Base-by-base conservation (phyloP, 2,888 invertebrate species). In the Scaptomyza polygonia region DNA sequence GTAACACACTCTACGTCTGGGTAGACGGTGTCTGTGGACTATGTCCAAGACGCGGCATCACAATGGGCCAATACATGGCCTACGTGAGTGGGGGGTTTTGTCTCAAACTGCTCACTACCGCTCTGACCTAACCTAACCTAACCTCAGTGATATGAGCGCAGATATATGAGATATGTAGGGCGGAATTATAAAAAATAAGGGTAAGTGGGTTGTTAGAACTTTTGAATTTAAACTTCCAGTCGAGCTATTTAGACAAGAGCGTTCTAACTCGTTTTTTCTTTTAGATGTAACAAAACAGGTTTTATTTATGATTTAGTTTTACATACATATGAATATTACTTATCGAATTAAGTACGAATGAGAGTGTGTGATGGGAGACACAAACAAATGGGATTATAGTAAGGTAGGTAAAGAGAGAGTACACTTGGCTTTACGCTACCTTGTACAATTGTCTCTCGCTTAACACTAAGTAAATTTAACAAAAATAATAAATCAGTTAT, bases 281-380 rank as follows among this genome's bases (percentile, higher is more conserved):
- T 55, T 47, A 34, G 16, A 62, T 21, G 64, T 86, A 84, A 81
- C 73, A 86, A 79, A 83, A 80, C 81, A 84, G 59, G 42, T 58
- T 72, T 84, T 84, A 75, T 65, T 79, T 18, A 49, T 44, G 63
- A 52, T 52, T 47, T 64, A 39, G 44, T 54, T 63, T 53, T 58
- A 69, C 69, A 68, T 47, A 54, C 36, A 54, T 29, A 47, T 44
- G 49, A 30, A 49, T 43, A 49, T 79, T 48, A 40, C 62, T 67
- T 66, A 62, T 43, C 47, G 47, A 81, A 43, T 54, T 78, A 75
- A 82, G 75, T 75, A 67, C 69, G 65, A 51, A 72, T 57, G 45
- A 49, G 57, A 49, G 30, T 39, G 48, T 56, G 21, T 55, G 43
- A 44, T 57, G 39, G 8, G 30, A 29, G 7, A 14, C 21, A 16